Base-by-base conservation (phyloP, 1,140 invertebrate genomes). In the Cyclargus thomasi region DNA sequence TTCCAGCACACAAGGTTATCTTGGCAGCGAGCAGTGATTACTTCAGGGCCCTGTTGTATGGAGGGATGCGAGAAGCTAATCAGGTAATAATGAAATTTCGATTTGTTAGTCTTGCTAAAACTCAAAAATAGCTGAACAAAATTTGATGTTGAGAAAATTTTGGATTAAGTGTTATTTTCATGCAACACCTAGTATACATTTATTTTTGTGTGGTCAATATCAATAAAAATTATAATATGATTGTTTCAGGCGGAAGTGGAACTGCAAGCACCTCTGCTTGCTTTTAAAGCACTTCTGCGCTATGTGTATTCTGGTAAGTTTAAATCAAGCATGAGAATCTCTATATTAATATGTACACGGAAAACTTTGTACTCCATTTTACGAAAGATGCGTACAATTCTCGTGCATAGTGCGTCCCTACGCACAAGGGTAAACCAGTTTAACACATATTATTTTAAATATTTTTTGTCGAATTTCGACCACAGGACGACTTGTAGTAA, bases 1-100 rank as follows among this genome's bases (percentile, higher is more conserved):
- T 99, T 74, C 94, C 94, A 70, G 97, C 95, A 29, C 98, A 99
- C 88, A 91, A 93, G 83, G 92, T 93, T 1, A 97, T 99, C 70
- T 91, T 99, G 4, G 98, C 98, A 1, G 95, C 97, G 10, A 92
- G 98, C 74, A 98, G 97, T 82, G 95, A 99, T 78, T 99, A 99
- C 91, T 99, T 99, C 89, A 92, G 97, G 78, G 95, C 96, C 64
- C 89, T 99, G 21, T 92, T 98, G 18, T 98, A 94, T 92, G 97
- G 98, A 57, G 98, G 98, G 16, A 93, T 99, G 91, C 94, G 94
- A 73, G 98, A 99, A 91, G 95, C 97, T 0, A 94, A 92, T 67
- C 95, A 95, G 85, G 91, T 92, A 47, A 47, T 11, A n/a, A n/a
- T 14, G 10, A 47, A 47, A 47, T 1, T 29, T 6, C 8, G n/a